Evolutionary conservation across 2,113 vertebrate genomes (phyloP).

Genomic region (Myrmecophaga tridactyla): DNA sequence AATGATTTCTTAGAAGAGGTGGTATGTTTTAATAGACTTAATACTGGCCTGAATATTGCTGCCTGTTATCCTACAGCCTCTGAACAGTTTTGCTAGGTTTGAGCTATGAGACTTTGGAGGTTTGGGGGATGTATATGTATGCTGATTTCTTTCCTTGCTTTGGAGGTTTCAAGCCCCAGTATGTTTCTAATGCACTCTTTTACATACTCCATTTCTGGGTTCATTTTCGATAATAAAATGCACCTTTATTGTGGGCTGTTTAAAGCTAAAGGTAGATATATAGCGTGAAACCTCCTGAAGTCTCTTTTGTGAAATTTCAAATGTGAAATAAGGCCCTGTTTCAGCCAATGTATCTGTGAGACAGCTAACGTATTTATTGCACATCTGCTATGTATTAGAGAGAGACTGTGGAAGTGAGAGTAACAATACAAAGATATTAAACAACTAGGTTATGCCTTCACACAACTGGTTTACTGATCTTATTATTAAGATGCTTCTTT

Average conservation of each 20-base stretch:
- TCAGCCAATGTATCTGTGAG: neutral
- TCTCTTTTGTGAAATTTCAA: constrained; percentile 40
- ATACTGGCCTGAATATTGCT: neutral
- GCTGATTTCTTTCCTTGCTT: neutral
- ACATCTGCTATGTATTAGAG: neutral
- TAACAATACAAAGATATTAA: constrained; percentile 5
- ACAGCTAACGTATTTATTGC: neutral
- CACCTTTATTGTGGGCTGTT: constrained; percentile 11
- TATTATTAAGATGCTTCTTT: constrained; percentile 24
- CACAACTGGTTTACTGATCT: constrained; percentile 29
- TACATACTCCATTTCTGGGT: constrained; percentile 16
- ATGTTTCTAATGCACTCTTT: constrained; percentile 7
- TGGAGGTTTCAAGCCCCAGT: neutral
- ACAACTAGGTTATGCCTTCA: neutral
- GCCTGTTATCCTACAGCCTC: neutral
- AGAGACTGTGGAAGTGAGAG: neutral
- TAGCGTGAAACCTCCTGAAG: neutral
- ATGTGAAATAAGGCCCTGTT: neutral
- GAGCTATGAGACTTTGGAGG: neutral
- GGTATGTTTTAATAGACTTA: neutral
- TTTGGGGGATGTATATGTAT: neutral
- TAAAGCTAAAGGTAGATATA: constrained; percentile 16
- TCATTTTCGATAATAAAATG: constrained; percentile 54
- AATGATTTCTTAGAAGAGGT: neutral
- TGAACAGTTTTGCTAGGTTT: neutral